A percentile compares a stretch with the other conserved stretches of the same genome.
Conservation (phyloP, 2,888 invertebrate species). For the Oasisia sp. region DNA sequence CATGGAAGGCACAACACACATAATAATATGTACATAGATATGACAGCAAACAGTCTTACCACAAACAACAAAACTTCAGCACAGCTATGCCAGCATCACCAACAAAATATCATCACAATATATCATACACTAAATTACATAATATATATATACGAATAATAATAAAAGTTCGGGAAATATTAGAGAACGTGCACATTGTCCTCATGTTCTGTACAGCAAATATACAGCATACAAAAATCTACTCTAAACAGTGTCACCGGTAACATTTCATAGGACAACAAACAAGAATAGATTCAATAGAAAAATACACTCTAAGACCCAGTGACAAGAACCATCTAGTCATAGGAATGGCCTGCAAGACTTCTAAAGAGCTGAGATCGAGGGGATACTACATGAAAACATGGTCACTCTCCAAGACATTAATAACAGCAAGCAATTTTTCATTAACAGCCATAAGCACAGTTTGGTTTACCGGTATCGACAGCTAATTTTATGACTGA, state of each 20-base stretch:
- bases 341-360: not conserved
- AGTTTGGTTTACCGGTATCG: not conserved
- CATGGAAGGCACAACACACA: not conserved
- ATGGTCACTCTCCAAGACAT: not conserved
- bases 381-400: not conserved
- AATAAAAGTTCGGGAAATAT: not conserved
- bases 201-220: constrained; percentile 1
- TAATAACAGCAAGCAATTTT: not conserved
- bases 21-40: not conserved
- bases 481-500: not conserved
- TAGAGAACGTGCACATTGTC: not conserved
- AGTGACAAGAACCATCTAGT: not conserved
- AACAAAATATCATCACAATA: constrained; percentile 1
- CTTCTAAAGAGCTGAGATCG: constrained; percentile 5
- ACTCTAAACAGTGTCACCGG: not conserved
- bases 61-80: not conserved
- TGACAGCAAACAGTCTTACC: constrained; percentile 5
- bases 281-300: not conserved
- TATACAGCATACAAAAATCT: constrained; percentile 4
- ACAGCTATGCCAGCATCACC: not conserved
- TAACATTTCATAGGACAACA: constrained; percentile 4
- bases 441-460: constrained; percentile 1
- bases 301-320: constrained; percentile 2
- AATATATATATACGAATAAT: not conserved
- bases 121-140: constrained; percentile 7